These are phyloP conservation scores for Podilymbus podiceps DNA, from an alignment of 2,113 vertebrate species.

Conservation along the genomic window DNA sequence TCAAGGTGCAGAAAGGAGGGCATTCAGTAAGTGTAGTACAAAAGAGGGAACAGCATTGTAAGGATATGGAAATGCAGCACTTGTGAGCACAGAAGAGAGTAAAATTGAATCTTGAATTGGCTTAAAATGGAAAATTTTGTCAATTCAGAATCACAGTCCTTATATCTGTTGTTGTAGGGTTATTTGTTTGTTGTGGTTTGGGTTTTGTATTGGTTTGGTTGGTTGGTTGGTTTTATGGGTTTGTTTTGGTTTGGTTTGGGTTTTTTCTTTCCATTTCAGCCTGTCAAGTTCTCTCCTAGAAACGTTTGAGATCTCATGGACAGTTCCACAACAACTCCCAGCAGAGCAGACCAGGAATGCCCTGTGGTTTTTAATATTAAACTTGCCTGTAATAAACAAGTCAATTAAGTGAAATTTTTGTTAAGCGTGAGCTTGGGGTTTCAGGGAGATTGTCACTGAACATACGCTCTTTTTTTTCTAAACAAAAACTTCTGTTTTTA, in stretches of 20 bases:
- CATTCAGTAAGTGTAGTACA: not conserved
- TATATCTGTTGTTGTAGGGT: not conserved
- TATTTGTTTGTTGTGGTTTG: not conserved
- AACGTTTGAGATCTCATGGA: not conserved
- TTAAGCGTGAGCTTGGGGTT: not conserved
- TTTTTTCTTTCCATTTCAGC: no score
- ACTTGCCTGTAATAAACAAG: not conserved
- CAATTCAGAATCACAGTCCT: not conserved
- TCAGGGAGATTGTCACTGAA: not conserved
- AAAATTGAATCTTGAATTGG: not conserved
- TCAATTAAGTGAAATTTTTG: not conserved
- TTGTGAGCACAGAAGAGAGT: not conserved
- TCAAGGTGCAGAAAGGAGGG: not conserved
- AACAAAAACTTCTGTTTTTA: conserved; percentile 41
- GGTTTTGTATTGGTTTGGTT: not conserved
- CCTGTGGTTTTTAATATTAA: not conserved
- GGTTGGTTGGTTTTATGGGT: not conserved
- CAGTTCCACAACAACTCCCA: not conserved
- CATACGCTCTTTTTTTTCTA: not conserved
- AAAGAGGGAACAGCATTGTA: not conserved
- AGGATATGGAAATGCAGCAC: not conserved
- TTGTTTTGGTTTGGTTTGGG: rapidly evolving
- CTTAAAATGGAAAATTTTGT: not conserved
- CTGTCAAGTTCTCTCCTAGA: not conserved
- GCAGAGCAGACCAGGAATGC: not conserved